phyloP scores from a whole-genome alignment of 2,113 vertebrate species.

The Prionailurus bengalensis region DNA sequence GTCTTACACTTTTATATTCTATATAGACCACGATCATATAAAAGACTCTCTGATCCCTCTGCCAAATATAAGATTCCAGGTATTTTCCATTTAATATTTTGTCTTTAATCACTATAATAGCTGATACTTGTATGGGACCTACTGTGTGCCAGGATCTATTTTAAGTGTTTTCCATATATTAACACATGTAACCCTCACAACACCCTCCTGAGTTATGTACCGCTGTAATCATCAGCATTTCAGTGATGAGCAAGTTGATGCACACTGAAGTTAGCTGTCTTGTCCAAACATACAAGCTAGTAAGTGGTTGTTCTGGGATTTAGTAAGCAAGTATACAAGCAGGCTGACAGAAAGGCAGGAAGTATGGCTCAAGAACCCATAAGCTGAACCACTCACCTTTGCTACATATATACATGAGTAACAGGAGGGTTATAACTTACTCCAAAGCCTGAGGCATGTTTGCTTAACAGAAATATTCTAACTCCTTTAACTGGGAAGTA shows the following conservation, averaged over 20 bases:
- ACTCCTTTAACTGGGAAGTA: constrained; percentile 54
- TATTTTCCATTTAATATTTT: constrained; percentile 28
- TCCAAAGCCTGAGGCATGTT: constrained; percentile 51
- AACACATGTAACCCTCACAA: neutral
- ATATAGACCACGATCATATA: neutral
- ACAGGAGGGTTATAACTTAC: constrained; percentile 50
- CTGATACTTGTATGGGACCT: neutral
- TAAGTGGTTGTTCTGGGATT: neutral
- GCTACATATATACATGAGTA: neutral
- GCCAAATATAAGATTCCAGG: neutral
- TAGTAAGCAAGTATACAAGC: neutral
- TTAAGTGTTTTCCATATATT: neutral
- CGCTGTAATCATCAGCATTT: neutral
- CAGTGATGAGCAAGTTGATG: neutral
- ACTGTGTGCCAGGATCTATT: neutral
- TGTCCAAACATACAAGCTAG: neutral
- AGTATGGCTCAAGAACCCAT: neutral
- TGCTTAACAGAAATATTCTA: constrained; percentile 58
- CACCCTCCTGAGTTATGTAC: neutral
- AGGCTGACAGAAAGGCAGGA: neutral
- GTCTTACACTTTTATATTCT: neutral
- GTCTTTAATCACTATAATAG: neutral
- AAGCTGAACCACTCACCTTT: constrained; percentile 19
- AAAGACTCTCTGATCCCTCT: neutral
- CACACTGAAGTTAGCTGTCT: neutral